Evolutionary conservation across 2,113 vertebrate species (phyloP), one percentile per base, ranked within the genome.

Genomic region (Rhinolophus sinicus): DNA sequence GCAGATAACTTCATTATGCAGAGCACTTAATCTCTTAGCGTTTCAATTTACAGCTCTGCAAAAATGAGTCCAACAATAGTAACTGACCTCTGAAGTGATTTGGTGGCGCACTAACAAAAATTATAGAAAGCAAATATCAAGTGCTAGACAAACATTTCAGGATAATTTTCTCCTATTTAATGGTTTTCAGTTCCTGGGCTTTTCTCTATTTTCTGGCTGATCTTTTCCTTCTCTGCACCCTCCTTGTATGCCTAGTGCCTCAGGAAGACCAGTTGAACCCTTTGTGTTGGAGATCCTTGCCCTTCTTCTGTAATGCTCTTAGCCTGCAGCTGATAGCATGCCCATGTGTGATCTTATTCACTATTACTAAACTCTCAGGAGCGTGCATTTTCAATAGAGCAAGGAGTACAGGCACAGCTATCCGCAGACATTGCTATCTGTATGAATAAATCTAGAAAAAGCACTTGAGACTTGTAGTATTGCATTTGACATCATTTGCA

Each of bases 51-150:
- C 26, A 28, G 28, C 70, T 94, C 84, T 58, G 73, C 73, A 40
- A 85, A 97, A 96, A 80, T 67, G 72, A 95, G 70, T 28, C 44
- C 40, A 88, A 60, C 19, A n/a, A 65, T 78, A 38, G 40, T 73
- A 92, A 65, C 7, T 87, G 78, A 95, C 15, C 88, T 84, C 93
- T 72, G 30, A 73, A 75, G 28, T 60, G 69, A 94, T 76, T 86
- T 89, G 19, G 52, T 90, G 35, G n/a, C 21, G 6, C 93, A 35
- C 58, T 93, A 88, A 78, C 77, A 81, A 94, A 96, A 96, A 94
- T 80, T 72, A 92, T 77, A 60, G 44, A 87, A 96, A 92, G 54
- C 67, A 96, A 94, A 87, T 83, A 88, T 62, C 50, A 88, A n/a
- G 33, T 13, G 15, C 22, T 67, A 84, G 73, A 50, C 30, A 93